Base-by-base conservation (phyloP, 2,888 invertebrate species). In the Boloria selene region DNA sequence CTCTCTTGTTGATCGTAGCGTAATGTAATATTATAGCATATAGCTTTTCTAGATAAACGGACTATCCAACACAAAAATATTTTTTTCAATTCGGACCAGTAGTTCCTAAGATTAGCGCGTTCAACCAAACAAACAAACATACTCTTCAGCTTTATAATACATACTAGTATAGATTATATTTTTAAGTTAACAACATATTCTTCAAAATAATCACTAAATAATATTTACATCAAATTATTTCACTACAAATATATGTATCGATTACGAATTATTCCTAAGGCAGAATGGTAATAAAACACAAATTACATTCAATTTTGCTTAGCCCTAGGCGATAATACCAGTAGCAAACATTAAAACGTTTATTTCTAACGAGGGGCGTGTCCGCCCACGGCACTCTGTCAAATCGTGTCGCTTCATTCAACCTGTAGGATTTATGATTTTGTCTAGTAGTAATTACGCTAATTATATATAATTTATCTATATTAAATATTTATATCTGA, bases 291-390 rank as follows among this genome's bases (percentile, higher is more conserved):
- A 59, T 49, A 38, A 45, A 58, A 22, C n/a, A 59, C 18, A 59
- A 59, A 59, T 59, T 59, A 59, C n/a, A 50, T 31, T 59, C 59
- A 18, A 59, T 59, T 49, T 26, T 31, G 59, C 17, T 18, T 18
- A 13, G 50, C 59, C 49, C 7, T 2, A 17, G 59, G 59, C 59
- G 49, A 38, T 38, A 59, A 49, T n/a, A 62, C 58, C 58, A 44
- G 62, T 67, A 67, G 66, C 66, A 38, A 10, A 22, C 22, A 22
- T 22, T 52, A 47, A 61, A 65, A 53, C 50, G 60, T 51, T 65
- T 56, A 62, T 56, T 56, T 44, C 52, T 68, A 68, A 62, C 64
- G 53, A 67, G 61, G 64, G 69, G 69, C 64, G 69, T 67, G 64
- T 55, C 22, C 47, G 61, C 67, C 61, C 45, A 58, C 56, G 61